Evolutionary conservation across 2,888 invertebrate species (phyloP), one percentile per base, ranked within the genome.

Genomic region (Ophion ventricosus): DNA sequence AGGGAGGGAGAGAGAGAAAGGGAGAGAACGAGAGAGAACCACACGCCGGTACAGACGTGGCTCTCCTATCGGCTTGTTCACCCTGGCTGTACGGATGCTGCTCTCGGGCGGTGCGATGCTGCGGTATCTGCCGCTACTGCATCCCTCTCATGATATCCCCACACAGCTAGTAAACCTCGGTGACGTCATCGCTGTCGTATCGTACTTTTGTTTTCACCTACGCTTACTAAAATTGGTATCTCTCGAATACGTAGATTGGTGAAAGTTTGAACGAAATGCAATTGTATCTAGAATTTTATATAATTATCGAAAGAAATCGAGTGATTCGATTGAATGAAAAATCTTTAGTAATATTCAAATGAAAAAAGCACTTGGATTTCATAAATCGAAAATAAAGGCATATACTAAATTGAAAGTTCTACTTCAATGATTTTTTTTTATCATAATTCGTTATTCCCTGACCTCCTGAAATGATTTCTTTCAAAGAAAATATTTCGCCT

Each of bases 111-210:
- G 69, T 80, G 59, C 54, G 70, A 80, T 69, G 64, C 49, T 61
- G 74, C 75, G 74, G 74, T 80, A 56, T 61, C 66, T 77, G 76
- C 67, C 82, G 82, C 83, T 84, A 83, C 81, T 76, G 57, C 77
- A 54, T 64, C 66, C 87, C 88, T 87, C 89, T 89, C 90, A 91
- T 90, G 91, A 91, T 90, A 90, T 91, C 86, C 88, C 87, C 86
- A 74, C 80, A 82, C 85, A 80, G 61, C 29, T 57, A 75, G n/a
- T 61, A 25, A 70, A 69, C 67, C 49, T 54, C 56, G 11, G 40
- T 74, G 61, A 77, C 78, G 67, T 72, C 64, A 76, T 80, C 76
- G 61, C 74, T 56, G 67, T 63, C 74, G 61, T 57, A 67, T 70
- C 57, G 56, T 59, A 49, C 25, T 59, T 10, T 35, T 61, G 54